Evolutionary conservation across 2,888 invertebrate species (phyloP).

Genomic region (Elegia similella): DNA sequence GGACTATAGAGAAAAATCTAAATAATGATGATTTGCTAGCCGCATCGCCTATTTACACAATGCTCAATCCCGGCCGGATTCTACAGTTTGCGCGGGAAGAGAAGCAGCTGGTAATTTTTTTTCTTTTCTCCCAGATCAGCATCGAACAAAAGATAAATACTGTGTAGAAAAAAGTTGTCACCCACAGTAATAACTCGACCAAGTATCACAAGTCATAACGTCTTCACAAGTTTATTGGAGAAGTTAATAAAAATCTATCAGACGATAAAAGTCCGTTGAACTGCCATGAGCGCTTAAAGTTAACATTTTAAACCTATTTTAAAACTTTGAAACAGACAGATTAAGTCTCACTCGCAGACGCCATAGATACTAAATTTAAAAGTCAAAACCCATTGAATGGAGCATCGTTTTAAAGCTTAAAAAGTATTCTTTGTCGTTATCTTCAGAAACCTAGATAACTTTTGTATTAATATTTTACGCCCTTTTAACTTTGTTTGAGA

Average conservation of each 20-base stretch:
- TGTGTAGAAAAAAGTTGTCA: too few species aligned
- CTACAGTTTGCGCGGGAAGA: too few species aligned
- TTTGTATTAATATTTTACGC: constrained; percentile 11
- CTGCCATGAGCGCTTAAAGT: constrained; percentile 4
- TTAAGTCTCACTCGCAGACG: constrained; percentile 6
- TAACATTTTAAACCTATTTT: constrained; percentile 7
- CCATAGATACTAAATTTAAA: constrained; percentile 18
- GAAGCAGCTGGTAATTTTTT: too few species aligned
- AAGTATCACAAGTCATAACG: too few species aligned
- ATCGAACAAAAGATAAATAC: too few species aligned
- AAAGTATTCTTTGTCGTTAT: constrained; percentile 10
- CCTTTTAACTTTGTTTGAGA: constrained; percentile 25
- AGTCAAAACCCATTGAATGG: constrained; percentile 15
- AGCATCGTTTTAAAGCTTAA: constrained; percentile 13
- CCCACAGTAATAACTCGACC: too few species aligned
- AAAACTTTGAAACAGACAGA: constrained; percentile 9
- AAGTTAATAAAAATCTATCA: background rate
- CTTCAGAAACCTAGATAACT: constrained; percentile 2
- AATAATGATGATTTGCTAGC: too few species aligned
- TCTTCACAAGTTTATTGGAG: background rate
- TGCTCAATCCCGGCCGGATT: too few species aligned
- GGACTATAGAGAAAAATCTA: too few species aligned
- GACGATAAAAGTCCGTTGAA: background rate
- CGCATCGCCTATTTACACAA: too few species aligned
- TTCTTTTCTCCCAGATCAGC: too few species aligned